Conservation (phyloP, 2,113 vertebrate genomes). For the Sigmodon hispidus region DNA sequence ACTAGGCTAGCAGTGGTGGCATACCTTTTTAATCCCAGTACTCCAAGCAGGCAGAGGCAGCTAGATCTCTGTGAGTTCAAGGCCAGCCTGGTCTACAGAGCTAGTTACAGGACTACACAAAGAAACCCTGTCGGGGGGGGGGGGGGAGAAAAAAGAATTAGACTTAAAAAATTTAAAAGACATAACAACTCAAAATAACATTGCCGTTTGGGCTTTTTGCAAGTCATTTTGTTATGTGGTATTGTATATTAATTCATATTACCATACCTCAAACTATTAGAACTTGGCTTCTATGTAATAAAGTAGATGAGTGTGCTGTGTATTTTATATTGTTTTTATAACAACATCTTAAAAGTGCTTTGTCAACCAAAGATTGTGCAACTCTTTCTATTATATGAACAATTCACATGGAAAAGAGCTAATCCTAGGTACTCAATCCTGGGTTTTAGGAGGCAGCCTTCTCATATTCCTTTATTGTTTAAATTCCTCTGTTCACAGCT, state of each 20-base stretch:
- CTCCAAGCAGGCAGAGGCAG: not conserved
- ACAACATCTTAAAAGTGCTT: slow-evolving; percentile 41
- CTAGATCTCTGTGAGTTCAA: not conserved
- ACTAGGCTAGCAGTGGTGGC: not conserved
- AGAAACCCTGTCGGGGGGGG: not conserved
- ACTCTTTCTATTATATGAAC: slow-evolving; percentile 48
- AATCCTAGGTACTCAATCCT: not conserved
- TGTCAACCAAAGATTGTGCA: slow-evolving; percentile 24
- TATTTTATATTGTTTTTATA: slow-evolving; percentile 56
- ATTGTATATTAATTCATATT: slow-evolving; percentile 26
- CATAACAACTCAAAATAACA: not conserved
- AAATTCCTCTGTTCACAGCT: not conserved
- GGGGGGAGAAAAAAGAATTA: not conserved
- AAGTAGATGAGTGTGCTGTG: not conserved
- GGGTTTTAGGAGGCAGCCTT: slow-evolving; percentile 6
- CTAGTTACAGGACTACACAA: not conserved
- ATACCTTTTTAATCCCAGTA: not conserved
- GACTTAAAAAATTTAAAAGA: not conserved
- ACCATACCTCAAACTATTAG: slow-evolving; percentile 7
- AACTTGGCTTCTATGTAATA: slow-evolving; percentile 30
- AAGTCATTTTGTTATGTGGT: not conserved
- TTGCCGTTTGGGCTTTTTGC: not conserved
- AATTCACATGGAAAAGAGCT: slow-evolving; percentile 27
- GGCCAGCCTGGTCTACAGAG: not conserved
- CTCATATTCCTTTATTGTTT: slow-evolving; percentile 28